Evolutionary conservation across 53 echinoderm and acorn worm genomes (phyloP).

Genomic region (Zoroaster sp.): DNA sequence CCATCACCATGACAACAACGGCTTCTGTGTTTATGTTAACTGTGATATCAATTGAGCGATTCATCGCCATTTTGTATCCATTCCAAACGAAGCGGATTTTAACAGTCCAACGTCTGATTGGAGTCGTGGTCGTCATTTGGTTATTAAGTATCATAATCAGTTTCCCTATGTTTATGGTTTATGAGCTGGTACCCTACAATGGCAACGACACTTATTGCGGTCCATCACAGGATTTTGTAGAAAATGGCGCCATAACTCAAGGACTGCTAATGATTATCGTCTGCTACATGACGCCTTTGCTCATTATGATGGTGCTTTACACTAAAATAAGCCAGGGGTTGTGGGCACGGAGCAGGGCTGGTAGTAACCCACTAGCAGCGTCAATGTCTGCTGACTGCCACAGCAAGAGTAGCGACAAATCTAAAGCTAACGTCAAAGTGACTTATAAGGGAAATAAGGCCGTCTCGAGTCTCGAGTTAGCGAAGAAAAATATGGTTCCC

Average conservation of each 20-base stretch:
- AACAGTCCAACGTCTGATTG: conserved; percentile 68
- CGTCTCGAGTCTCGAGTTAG: not conserved
- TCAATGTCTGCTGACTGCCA: not conserved
- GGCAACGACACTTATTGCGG: conserved; percentile 48
- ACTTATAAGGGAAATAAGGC: conserved; percentile 31
- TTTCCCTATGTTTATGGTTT: conserved; percentile 59
- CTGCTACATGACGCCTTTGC: conserved; percentile 63
- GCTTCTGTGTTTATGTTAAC: conserved; percentile 83
- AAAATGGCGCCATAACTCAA: conserved; percentile 41
- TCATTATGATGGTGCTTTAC: conserved; percentile 81
- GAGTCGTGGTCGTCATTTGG: conserved; percentile 78
- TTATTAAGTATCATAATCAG: conserved; percentile 59
- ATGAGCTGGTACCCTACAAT: conserved; percentile 15
- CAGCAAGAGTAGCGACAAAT: not conserved
- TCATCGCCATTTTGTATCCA: conserved; percentile 87
- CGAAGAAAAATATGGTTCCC: not conserved
- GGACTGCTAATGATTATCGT: conserved; percentile 48
- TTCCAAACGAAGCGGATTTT: conserved; percentile 76
- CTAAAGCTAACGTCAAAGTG: not conserved
- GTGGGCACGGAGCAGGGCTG: conserved; percentile 66
- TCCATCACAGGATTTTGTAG: not conserved
- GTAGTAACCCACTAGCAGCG: not conserved
- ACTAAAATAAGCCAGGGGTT: conserved; percentile 72
- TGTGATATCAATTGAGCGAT: conserved; percentile 86
- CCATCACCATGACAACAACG: conserved; percentile 74